These are phyloP conservation scores for Lepilemur septentrionalis DNA, from an alignment of 2,797 vertebrate species.

Conservation along the genomic window DNA sequence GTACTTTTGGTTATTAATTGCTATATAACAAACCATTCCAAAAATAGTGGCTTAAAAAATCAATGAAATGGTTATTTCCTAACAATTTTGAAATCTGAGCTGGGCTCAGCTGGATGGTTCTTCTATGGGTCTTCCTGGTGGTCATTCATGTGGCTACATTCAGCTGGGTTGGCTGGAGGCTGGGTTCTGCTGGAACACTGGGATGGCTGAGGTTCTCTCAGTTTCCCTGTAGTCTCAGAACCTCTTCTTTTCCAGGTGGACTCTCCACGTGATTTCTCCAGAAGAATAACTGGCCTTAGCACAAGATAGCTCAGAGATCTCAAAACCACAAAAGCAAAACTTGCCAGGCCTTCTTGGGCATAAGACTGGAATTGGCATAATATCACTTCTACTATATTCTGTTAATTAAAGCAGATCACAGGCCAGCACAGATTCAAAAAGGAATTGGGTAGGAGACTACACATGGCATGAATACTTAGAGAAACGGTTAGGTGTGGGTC, in stretches of 20 bases:
- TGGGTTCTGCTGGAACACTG: neutral
- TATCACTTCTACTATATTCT: neutral
- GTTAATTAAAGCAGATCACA: neutral
- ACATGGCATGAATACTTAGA: neutral
- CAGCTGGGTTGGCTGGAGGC: neutral
- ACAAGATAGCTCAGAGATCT: neutral
- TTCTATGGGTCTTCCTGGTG: neutral
- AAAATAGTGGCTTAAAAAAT: neutral
- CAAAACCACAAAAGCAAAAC: neutral
- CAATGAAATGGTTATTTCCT: neutral
- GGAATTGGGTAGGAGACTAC: fast-evolving
- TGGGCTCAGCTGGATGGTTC: neutral
- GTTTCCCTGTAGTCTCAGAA: neutral
- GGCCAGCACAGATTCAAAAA: neutral
- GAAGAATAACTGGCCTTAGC: neutral
- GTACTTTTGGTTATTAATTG: neutral
- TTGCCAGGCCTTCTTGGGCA: neutral
- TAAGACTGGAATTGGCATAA: neutral
- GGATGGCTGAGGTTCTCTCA: neutral
- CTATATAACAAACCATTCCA: neutral
- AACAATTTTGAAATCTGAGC: neutral
- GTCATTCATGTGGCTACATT: neutral
- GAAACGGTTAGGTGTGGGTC: neutral
- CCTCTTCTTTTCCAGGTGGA: neutral
- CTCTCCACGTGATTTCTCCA: neutral